A percentile compares a stretch with the other conserved stretches of the same genome.
phyloP scores from a whole-genome alignment of 2,888 invertebrate genomes.

The Agrilus biguttatus region DNA sequence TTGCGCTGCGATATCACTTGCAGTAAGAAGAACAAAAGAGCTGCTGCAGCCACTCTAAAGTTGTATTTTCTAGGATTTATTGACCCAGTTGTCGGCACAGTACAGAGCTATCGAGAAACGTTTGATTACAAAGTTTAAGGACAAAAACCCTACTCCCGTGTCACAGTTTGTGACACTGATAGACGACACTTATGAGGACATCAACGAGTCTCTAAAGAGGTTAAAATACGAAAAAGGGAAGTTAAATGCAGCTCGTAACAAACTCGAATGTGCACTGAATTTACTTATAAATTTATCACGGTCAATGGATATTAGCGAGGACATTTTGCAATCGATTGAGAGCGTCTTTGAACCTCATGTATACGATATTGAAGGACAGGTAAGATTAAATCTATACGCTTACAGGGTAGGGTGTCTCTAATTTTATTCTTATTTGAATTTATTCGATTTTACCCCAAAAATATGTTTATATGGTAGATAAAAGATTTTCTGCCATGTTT shows the following conservation, averaged over 20 bases:
- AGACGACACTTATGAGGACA: conserved; percentile 52
- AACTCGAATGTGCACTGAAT: conserved; percentile 22
- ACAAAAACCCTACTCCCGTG: conserved; percentile 61
- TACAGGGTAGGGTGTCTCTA: too few species aligned
- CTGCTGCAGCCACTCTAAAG: not conserved
- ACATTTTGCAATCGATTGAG: conserved; percentile 16
- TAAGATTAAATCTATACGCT: conserved; percentile 9
- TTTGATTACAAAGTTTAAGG: conserved; percentile 62
- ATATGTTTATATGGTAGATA: too few species aligned
- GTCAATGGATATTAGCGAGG: conserved; percentile 19
- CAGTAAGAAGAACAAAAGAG: not conserved
- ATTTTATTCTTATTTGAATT: too few species aligned
- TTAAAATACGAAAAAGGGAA: conserved; percentile 33
- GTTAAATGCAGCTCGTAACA: conserved; percentile 18
- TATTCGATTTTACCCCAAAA: too few species aligned
- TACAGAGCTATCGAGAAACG: conserved; percentile 64
- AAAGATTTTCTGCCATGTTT: too few species aligned
- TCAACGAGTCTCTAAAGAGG: conserved; percentile 34
- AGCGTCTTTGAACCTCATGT: conserved; percentile 20
- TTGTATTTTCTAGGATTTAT: conserved; percentile 29
- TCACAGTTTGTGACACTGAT: conserved; percentile 56
- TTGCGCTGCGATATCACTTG: too few species aligned
- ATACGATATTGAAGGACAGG: conserved; percentile 24
- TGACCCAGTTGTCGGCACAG: conserved; percentile 49
- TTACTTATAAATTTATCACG: conserved; percentile 19